Base-by-base conservation (phyloP, 35 echinoderm and acorn worm genomes). In the Acanthaster planci region DNA sequence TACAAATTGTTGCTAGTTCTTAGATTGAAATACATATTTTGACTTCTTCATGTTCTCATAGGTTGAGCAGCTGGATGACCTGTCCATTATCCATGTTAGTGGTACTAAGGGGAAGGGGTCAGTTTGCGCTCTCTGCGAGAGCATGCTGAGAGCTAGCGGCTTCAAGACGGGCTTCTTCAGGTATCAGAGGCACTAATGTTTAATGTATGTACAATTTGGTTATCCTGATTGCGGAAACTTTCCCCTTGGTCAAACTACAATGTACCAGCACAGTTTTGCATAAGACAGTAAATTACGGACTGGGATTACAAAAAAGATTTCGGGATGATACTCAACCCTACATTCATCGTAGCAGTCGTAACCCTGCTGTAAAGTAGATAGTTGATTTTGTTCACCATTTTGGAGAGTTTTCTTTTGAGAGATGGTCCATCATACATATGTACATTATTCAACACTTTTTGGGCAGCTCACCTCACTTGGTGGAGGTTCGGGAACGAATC, bases 91-190 rank as follows among this genome's bases (percentile, higher is more conserved):
- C 42, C 96, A 99, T 84, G 96, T 99, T 1, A 93, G 92, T 77
- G 96, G 96, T 12, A 99, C 96, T 31, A 99, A 99, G 85, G 96
- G 96, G 22, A 99, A 99, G 79, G 96, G 96, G 18, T 99, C 96
- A 1, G 89, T 92, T 0, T 99, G 96, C 91, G 96, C 96, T 31
- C 85, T 93, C 27, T 94, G 92, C 76, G 96, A 99, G 36, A 94
- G 96, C 32, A 94, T 99, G 38, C 82, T 99, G 7, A 34, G 92
- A 31, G 77, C 89, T 44, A 84, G 80, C 83, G 96, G 96, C 5
- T 90, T 92, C 67, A 99, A 99, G 77, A 99, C 96, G 35, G 96
- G 96, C 15, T 99, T 99, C 76, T 99, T 86, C 86, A 99, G 92
- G 96, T 97, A 89, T 91, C 17, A 2, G 18, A 30, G 4, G 42